A percentile compares a stretch with the other conserved stretches of the same genome.
These are phyloP conservation scores for Chaetops frenatus DNA, from an alignment of 2,113 vertebrate genomes.

Conservation along the genomic window DNA sequence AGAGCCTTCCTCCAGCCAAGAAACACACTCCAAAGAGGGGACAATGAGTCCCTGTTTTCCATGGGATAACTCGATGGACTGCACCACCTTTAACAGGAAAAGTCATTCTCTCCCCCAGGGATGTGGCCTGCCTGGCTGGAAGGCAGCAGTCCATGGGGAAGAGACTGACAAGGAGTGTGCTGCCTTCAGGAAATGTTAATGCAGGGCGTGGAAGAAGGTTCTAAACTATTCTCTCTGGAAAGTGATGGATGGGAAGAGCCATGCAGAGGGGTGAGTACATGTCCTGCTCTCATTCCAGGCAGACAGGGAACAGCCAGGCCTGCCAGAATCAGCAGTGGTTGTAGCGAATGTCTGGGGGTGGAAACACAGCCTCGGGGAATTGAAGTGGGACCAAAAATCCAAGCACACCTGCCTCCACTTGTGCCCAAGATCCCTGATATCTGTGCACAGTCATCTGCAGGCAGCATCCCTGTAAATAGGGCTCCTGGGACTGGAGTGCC, in stretches of 20 bases:
- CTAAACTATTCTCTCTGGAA: background rate
- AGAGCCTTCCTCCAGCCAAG: background rate
- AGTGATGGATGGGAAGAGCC: background rate
- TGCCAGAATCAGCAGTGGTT: background rate
- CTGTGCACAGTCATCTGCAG: background rate
- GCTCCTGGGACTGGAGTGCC: background rate
- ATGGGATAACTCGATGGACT: accelerated
- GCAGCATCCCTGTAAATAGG: background rate
- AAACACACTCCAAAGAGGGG: background rate
- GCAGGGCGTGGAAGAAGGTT: background rate
- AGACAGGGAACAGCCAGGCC: background rate
- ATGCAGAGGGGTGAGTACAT: background rate
- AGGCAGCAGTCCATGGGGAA: background rate
- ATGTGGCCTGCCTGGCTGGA: background rate
- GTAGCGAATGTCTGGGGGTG: background rate
- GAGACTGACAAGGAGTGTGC: background rate
- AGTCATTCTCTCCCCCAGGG: background rate
- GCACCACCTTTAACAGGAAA: background rate
- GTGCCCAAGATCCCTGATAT: background rate
- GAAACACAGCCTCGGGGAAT: background rate
- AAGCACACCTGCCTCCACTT: background rate
- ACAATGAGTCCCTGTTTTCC: background rate
- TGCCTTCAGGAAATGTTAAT: background rate
- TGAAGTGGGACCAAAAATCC: background rate
- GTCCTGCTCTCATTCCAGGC: background rate